Evolutionary conservation across 2,888 invertebrate species (phyloP).

Genomic region (Glomeris marginata): DNA sequence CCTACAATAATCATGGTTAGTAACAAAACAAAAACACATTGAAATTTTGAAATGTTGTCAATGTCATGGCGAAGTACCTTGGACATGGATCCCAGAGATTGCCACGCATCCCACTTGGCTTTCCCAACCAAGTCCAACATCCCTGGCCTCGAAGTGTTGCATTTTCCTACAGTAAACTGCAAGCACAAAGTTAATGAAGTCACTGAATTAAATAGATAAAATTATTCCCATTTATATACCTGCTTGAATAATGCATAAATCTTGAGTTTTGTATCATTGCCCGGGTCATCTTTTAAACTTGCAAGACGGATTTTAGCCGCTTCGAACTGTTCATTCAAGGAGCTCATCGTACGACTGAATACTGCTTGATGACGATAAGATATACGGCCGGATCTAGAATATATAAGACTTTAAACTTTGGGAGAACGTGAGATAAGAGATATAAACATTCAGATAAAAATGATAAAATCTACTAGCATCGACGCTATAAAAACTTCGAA

Average conservation of each 20-base stretch:
- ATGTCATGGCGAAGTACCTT: slow-evolving; percentile 25
- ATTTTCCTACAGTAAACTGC: slow-evolving; percentile 28
- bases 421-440: too few relatives aligned
- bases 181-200: not conserved
- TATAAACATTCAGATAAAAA: too few relatives aligned
- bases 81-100: slow-evolving; percentile 32
- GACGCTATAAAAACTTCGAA: too few relatives aligned
- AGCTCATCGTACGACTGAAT: too few relatives aligned
- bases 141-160: slow-evolving; percentile 36
- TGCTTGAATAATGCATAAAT: slow-evolving; percentile 42
- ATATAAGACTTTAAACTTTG: too few relatives aligned
- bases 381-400: too few relatives aligned
- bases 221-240: slow-evolving; percentile 22
- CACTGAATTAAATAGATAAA: not conserved
- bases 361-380: too few relatives aligned
- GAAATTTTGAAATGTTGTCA: too few relatives aligned
- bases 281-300: slow-evolving; percentile 32
- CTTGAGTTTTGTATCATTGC: slow-evolving; percentile 35
- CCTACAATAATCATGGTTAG: too few relatives aligned
- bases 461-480: too few relatives aligned
- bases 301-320: slow-evolving; percentile 29
- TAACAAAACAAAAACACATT: slow-evolving; percentile 9
- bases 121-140: slow-evolving; percentile 40
- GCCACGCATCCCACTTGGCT: slow-evolving; percentile 43
- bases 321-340: slow-evolving; percentile 21